Evolutionary conservation across 2,797 vertebrate genomes (phyloP), one percentile per base, ranked within the genome.

Genomic region (Silurus aristotelis): DNA sequence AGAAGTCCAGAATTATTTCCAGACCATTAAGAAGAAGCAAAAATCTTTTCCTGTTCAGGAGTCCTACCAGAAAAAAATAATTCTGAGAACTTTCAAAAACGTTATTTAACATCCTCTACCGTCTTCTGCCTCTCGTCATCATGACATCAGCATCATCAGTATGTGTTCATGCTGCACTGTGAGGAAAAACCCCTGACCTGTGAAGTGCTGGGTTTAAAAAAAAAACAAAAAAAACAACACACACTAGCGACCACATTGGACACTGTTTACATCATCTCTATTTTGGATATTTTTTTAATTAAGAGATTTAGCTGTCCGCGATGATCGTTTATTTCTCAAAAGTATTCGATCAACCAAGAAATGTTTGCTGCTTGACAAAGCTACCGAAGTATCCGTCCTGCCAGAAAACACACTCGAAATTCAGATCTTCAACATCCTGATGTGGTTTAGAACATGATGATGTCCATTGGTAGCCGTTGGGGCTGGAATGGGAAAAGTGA

Each of bases 201-300:
- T 61, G 76, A 56, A 61, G 76, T 78, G 12, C 76, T 61, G 56
- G 20, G 76, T 43, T 78, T 1, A 14, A 61, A 79, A 43, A 58
- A 27, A 52, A 31, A 27, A 8, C 5, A 7, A 52, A 22, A 10
- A 52, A 52, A 4, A 38, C 0, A 4, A 38, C 3, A 38, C 38
- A 70, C 48, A 76, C 73, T 10, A 78, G 43, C 22, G 76, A 61
- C 31, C 76, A 78, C 76, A 61, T 22, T 61, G 43, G 22, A 61
- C 75, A 78, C 73, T 78, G 76, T 78, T 78, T 78, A 78, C 76
- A 78, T 61, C 56, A 38, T 43, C 6, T 77, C 20, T 1, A 58
- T 43, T 61, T 27, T 12, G 9, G 68, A 70, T 13, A n/a, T n/a
- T 22, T 73, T 25, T 20, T 15, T 77, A 43, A 43, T 61, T 61